A percentile compares a stretch with the other conserved stretches of the same genome.
phyloP scores from a whole-genome alignment of 2,113 vertebrate genomes.

The Hydrolagus affinis region DNA sequence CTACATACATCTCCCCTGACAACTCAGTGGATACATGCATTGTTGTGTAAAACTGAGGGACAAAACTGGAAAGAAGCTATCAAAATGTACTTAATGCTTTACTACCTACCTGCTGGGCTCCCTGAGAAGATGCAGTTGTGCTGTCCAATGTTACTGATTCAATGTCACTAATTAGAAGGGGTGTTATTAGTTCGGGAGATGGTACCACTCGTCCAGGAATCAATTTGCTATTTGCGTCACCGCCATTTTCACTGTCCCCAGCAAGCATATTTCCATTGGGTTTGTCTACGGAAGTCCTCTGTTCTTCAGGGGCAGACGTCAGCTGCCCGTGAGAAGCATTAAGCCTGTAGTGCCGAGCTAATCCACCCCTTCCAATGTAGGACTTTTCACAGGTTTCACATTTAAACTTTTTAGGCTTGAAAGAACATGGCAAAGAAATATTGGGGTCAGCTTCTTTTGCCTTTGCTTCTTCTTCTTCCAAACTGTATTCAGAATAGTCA shows the following conservation, averaged over 20 bases:
- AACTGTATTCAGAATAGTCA: conserved; percentile 86
- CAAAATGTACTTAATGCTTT: not conserved
- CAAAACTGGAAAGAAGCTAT: not conserved
- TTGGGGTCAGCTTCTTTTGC: conserved; percentile 42
- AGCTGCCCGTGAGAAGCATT: conserved; percentile 71
- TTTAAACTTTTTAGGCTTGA: conserved; percentile 69
- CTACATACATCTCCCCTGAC: not conserved
- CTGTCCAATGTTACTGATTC: conserved; percentile 30
- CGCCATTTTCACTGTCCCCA: conserved; percentile 31
- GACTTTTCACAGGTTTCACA: conserved; percentile 84
- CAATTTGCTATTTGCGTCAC: not conserved
- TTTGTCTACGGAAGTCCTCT: conserved; percentile 37
- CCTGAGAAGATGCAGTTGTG: conserved; percentile 30
- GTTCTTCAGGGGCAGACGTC: conserved; percentile 40
- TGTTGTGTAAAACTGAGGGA: too few relatives aligned
- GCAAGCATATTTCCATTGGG: conserved; percentile 32
- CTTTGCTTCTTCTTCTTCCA: conserved; percentile 74
- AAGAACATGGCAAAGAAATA: conserved; percentile 47
- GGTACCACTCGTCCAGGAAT: not conserved
- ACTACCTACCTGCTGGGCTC: conserved; percentile 50
- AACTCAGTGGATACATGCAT: too few relatives aligned
- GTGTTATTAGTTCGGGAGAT: not conserved
- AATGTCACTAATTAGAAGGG: conserved; percentile 34
- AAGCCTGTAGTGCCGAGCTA: conserved; percentile 82
- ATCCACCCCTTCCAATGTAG: conserved; percentile 84